These are phyloP conservation scores for Plebejus melissa DNA, from an alignment of 2,888 invertebrate species.

Conservation along the genomic window DNA sequence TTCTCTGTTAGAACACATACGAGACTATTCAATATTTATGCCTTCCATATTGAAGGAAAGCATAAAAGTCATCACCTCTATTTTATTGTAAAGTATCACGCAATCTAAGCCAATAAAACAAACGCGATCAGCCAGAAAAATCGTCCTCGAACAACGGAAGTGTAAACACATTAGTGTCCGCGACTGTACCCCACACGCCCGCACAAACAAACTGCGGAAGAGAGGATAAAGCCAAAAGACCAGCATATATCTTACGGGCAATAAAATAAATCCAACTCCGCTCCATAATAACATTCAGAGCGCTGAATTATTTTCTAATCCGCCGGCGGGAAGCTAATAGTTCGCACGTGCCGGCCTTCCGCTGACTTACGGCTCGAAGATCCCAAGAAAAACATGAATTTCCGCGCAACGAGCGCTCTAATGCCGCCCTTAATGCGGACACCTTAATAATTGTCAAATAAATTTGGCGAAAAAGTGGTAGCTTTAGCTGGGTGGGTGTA, in stretches of 20 bases:
- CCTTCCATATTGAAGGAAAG: too few species aligned
- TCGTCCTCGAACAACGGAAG: constrained; percentile 11
- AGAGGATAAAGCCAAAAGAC: constrained; percentile 70
- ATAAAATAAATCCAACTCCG: constrained; percentile 75
- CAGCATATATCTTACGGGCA: constrained; percentile 67
- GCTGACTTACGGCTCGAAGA: constrained; percentile 70
- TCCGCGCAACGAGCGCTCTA: constrained; percentile 58
- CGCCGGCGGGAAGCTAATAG: constrained; percentile 73
- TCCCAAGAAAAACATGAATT: constrained; percentile 76
- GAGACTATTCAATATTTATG: too few species aligned
- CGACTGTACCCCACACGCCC: constrained; percentile 63
- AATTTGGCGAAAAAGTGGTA: constrained; percentile 65
- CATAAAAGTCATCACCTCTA: neutral
- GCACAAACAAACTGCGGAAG: constrained; percentile 66
- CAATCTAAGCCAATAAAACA: neutral
- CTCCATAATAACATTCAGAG: constrained; percentile 76
- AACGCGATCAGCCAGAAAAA: constrained; percentile 17
- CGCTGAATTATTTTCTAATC: constrained; percentile 78
- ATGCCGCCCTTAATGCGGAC: constrained; percentile 71
- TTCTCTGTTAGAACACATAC: too few species aligned
- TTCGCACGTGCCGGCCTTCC: constrained; percentile 73
- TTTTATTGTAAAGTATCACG: neutral
- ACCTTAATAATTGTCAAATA: constrained; percentile 78
- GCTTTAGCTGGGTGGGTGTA: constrained; percentile 52
- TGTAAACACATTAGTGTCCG: constrained; percentile 43